Evolutionary conservation across 2,888 invertebrate genomes (phyloP), one percentile per base, ranked within the genome.

Genomic region (Tetranychus truncatus): DNA sequence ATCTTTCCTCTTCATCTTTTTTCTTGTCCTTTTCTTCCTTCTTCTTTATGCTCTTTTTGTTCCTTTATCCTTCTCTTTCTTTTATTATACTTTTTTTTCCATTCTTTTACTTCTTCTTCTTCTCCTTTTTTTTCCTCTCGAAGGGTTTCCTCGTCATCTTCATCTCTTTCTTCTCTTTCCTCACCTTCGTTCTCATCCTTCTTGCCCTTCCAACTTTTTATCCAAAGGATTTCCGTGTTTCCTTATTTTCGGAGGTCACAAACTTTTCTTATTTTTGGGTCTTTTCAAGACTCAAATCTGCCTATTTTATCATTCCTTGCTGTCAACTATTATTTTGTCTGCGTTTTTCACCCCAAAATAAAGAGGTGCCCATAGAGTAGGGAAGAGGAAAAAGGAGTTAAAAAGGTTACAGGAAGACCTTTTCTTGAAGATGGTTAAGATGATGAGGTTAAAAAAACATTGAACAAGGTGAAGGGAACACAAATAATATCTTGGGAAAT

Each of bases 331-430:
- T 69, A 24, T 24, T 20, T 20, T 24, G 15, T 24, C 24, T 20
- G 3, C 4, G 11, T 15, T 15, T 55, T 55, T 15, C 9, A 55
- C 55, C 9, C 11, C 9, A 15, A 55, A 15, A 69, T 9, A 69
- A n/a, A 69, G 34, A 69, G 69, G n/a, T 9, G n/a, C 9, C 9
- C 15, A 69, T 9, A 69, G 69, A 69, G 69, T 15, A n/a, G n/a
- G 69, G n/a, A n/a, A 69, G 69, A 69, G 69, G 69, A 69, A 24
- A n/a, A 69, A 69, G 34, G 21, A 69, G 34, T 69, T n/a, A n/a
- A 66, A 66, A 20, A 24, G 69, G 69, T 24, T 11, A 69, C 21
- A 69, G 69, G 69, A 20, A 69, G 69, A 20, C 55, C 24, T 24
- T 15, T 15, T 15, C 55, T 9, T 9, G 55, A 55, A 55, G 55